Evolutionary conservation across 2,888 invertebrate genomes (phyloP).

Genomic region (Aquatica leii): DNA sequence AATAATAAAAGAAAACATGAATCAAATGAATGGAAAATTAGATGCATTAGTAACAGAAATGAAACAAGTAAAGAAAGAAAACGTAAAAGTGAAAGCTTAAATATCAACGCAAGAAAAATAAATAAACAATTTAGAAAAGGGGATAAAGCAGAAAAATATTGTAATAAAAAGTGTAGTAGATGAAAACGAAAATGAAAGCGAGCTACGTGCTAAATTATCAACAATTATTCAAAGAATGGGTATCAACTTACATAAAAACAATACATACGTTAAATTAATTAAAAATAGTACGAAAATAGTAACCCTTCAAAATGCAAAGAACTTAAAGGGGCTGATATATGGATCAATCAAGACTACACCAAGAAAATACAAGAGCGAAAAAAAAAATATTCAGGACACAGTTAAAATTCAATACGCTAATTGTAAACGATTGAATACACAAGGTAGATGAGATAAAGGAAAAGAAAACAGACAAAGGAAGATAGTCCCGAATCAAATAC

Average conservation of each 20-base stretch:
- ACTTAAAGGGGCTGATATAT: background rate
- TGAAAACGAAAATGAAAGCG: background rate
- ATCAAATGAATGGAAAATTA: background rate
- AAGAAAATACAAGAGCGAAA: background rate
- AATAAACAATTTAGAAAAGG: background rate
- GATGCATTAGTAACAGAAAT: too few species aligned
- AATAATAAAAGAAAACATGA: too few species aligned
- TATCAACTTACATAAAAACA: background rate
- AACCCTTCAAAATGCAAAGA: background rate
- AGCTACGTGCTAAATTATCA: too few species aligned
- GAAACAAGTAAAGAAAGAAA: too few species aligned
- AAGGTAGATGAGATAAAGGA: background rate
- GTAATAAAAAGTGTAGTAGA: too few species aligned
- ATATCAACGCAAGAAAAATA: too few species aligned
- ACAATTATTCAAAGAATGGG: background rate
- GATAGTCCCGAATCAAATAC: too few species aligned
- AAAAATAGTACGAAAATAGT: background rate
- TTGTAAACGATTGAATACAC: background rate
- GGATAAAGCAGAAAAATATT: background rate
- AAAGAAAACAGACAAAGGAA: background rate
- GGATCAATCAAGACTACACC: too few species aligned
- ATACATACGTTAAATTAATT: background rate
- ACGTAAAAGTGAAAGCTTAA: too few species aligned
- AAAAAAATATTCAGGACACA: background rate
- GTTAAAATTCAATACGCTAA: too few species aligned